Evolutionary conservation across 2,113 vertebrate genomes (phyloP).

Genomic region (Elachura formosa): DNA sequence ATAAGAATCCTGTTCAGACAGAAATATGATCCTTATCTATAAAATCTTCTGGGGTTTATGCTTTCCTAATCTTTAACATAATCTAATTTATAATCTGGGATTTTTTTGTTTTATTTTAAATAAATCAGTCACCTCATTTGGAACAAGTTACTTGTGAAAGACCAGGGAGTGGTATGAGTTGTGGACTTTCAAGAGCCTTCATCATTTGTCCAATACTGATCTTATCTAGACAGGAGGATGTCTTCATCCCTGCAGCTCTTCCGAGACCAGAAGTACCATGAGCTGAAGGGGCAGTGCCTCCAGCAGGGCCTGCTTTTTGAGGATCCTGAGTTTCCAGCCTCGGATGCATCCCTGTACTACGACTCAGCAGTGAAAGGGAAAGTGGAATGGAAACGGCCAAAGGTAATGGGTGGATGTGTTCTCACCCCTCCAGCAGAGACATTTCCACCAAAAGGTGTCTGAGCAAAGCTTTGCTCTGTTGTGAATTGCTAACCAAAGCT

Average conservation of each 20-base stretch:
- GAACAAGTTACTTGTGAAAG: neutral
- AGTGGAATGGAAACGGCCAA: constrained; percentile 89
- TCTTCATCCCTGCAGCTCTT: constrained; percentile 67
- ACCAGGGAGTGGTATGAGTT: too few relatives aligned
- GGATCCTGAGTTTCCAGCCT: constrained; percentile 86
- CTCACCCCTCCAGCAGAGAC: neutral
- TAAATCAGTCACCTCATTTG: neutral
- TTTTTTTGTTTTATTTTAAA: neutral
- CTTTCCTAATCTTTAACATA: neutral
- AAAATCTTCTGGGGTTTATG: neutral
- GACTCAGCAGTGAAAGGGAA: constrained; percentile 65
- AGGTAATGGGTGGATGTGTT: constrained; percentile 68
- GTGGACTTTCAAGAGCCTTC: neutral
- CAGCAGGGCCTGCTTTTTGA: constrained; percentile 79
- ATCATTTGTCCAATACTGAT: neutral
- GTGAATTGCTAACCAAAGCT: neutral
- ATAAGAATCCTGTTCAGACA: neutral
- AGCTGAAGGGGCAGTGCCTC: constrained; percentile 79
- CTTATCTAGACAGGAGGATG: constrained; percentile 67
- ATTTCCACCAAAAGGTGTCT: neutral
- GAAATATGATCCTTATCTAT: neutral
- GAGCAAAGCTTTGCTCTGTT: neutral
- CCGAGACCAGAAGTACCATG: constrained; percentile 80
- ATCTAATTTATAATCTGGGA: neutral
- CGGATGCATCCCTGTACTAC: constrained; percentile 81